Base-by-base conservation (phyloP, 1,140 invertebrate species). In the Drosophila kohkoa region DNA sequence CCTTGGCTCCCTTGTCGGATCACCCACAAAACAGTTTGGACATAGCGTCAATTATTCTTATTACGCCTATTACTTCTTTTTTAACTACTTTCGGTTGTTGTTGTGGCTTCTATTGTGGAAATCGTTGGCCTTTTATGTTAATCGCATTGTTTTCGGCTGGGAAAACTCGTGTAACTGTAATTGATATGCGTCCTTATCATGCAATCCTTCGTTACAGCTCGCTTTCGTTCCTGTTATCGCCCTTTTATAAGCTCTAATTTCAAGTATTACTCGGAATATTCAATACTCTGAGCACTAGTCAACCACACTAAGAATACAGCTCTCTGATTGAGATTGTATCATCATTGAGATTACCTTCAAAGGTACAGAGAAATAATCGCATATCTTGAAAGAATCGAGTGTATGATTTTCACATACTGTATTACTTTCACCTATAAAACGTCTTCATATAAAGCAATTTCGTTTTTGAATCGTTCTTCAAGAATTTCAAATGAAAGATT, bases 141-240 rank as follows among this genome's bases (percentile, higher is more conserved):
- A 90, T 90, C 86, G 82, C 76, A 67, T 58, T 66, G 45, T 71
- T 72, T 72, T 81, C 60, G 55, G 73, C 72, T 82, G 15, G 43
- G n/a, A 51, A 64, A 72, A 77, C 75, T 82, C 88, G 74, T 90
- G 86, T 90, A 90, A 90, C 75, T 85, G 87, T 90, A 90, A 90
- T 90, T 90, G 86, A 90, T 90, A 90, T 90, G 86, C 76, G 52
- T 80, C 66, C 79, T 87, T 88, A 90, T 87, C 86, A 90, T 90
- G 86, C 86, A 91, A 81, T 85, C 86, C 80, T 75, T 74, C 79
- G 82, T 75, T 63, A 59, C 32, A 59, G 71, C 55, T 62, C 66
- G 38, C 25, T 72, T 70, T 80, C 60, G 70, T 48, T 72, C 75
- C 75, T 62, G 70, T 81, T 64, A 57, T 64, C 62, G 60, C 57